Percentiles rank a stretch among this genome's conserved stretches.
Conservation (phyloP, 2,888 invertebrate species). For the Amitus sp. region DNA sequence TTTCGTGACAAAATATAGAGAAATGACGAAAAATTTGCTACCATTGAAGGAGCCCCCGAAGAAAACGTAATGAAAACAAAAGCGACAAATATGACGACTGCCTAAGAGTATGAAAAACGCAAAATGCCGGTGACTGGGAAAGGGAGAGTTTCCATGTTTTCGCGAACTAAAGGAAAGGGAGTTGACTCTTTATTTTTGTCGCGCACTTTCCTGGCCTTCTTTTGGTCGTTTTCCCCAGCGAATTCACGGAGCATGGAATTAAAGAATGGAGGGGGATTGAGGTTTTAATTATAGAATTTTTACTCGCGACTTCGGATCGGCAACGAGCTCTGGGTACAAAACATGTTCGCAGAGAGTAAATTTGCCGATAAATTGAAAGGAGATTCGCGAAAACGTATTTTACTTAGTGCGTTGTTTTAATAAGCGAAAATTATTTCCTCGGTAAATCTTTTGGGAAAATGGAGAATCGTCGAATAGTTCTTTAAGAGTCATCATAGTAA, state of each 20-base stretch:
- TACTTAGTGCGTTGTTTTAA: constrained; percentile 17
- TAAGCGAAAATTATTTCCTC: constrained; percentile 9
- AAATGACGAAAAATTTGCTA: too few relatives aligned
- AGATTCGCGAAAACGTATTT: too few relatives aligned
- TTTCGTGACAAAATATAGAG: too few relatives aligned
- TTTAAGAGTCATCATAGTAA: constrained; percentile 25
- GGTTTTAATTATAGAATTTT: too few relatives aligned
- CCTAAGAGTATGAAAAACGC: not conserved
- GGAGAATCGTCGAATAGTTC: constrained; percentile 13
- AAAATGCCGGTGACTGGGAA: constrained; percentile 3
- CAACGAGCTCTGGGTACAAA: too few relatives aligned
- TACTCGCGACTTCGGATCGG: too few relatives aligned
- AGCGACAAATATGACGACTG: too few relatives aligned
- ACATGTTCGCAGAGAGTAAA: too few relatives aligned
- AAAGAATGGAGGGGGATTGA: constrained; percentile 1
- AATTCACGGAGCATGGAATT: not conserved
- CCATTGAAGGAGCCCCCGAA: too few relatives aligned
- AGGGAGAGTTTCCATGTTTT: constrained; percentile 17
- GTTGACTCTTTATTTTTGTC: constrained; percentile 22
- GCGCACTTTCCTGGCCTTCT: constrained; percentile 13
- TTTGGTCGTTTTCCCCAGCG: constrained; percentile 11
- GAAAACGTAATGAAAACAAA: too few relatives aligned
- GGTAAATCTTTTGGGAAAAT: constrained; percentile 15
- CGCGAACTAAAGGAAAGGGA: constrained; percentile 26
- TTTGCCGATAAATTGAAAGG: too few relatives aligned